Evolutionary conservation across 2,888 invertebrate genomes (phyloP).

Genomic region (Axea sp.): DNA sequence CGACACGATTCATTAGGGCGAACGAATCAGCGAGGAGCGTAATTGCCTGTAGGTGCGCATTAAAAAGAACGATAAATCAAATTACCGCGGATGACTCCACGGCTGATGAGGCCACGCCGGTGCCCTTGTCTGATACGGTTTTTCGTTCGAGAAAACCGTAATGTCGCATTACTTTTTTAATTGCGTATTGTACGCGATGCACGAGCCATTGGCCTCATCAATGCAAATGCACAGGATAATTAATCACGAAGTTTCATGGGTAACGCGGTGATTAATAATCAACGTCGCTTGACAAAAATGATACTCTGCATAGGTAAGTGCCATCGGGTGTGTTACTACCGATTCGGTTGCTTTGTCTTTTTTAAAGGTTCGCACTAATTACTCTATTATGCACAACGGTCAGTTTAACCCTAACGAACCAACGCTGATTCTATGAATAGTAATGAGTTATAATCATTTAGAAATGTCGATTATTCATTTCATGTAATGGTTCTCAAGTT

Average conservation of each 20-base stretch:
- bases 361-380: conserved; percentile 72
- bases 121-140: not conserved
- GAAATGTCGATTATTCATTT: conserved; percentile 42
- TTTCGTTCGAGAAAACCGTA: conserved; percentile 3
- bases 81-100: too few relatives aligned
- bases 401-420: conserved; percentile 72
- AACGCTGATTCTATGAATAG: conserved; percentile 74
- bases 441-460: conserved; percentile 69
- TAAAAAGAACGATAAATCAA: too few relatives aligned
- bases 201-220: conserved; percentile 7
- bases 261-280: conserved; percentile 45
- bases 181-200: too few relatives aligned
- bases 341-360: conserved; percentile 40
- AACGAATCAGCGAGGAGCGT: too few relatives aligned
- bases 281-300: conserved; percentile 42
- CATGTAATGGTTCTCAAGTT: conserved; percentile 8
- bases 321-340: conserved; percentile 38
- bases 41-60: too few relatives aligned
- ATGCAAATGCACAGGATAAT: conserved; percentile 42
- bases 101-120: too few relatives aligned
- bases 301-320: conserved; percentile 44
- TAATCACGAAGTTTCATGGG: conserved; percentile 29
- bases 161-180: conserved; percentile 12
- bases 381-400: conserved; percentile 74
- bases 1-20: too few relatives aligned